These are phyloP conservation scores for Nomada hirtipes DNA, from an alignment of 2,888 invertebrate genomes.

Conservation along the genomic window DNA sequence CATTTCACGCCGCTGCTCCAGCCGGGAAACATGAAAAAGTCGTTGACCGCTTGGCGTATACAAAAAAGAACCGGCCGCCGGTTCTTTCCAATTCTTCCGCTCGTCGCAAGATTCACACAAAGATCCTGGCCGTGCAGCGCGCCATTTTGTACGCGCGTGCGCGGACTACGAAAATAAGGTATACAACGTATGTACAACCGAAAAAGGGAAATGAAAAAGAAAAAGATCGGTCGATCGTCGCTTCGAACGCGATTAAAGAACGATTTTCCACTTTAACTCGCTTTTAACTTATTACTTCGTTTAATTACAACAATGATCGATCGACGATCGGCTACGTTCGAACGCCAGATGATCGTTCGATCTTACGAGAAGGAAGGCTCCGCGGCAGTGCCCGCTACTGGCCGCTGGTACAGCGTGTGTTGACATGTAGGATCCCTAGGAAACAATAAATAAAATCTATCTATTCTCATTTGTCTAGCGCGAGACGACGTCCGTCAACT, in stretches of 20 bases:
- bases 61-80: constrained; percentile 63
- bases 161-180: constrained; percentile 46
- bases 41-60: constrained; percentile 69
- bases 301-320: neutral
- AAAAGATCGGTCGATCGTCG: constrained; percentile 25
- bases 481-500: constrained; percentile 71
- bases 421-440: constrained; percentile 72
- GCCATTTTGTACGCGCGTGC: constrained; percentile 35
- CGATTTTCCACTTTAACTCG: neutral
- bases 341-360: constrained; percentile 36
- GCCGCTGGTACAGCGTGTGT: constrained; percentile 74
- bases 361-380: constrained; percentile 73
- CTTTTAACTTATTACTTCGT: neutral
- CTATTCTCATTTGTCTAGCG: constrained; percentile 79
- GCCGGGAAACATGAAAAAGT: constrained; percentile 65
- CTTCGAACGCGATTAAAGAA: constrained; percentile 2
- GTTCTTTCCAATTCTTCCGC: neutral
- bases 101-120: constrained; percentile 8
- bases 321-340: constrained; percentile 17
- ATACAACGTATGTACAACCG: constrained; percentile 70
- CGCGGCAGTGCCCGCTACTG: constrained; percentile 82
- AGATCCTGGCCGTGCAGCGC: constrained; percentile 18
- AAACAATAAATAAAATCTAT: constrained; percentile 84
- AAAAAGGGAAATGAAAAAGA: constrained; percentile 34
- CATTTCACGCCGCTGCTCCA: neutral